These are phyloP conservation scores for Agrotis segetum DNA, from an alignment of 2,888 invertebrate species.

Conservation along the genomic window DNA sequence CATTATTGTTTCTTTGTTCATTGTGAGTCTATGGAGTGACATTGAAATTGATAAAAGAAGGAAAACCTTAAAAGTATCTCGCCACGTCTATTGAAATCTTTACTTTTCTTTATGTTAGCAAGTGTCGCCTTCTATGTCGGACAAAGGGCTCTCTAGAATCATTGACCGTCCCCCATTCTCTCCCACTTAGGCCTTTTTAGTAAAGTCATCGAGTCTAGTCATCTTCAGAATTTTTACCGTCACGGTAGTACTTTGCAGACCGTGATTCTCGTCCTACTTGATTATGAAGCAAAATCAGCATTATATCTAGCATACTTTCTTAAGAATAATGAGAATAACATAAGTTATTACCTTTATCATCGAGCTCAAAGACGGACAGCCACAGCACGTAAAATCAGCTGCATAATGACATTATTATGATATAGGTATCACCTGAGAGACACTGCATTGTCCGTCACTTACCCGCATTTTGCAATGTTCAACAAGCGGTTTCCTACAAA, in stretches of 20 bases:
- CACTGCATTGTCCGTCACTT: slow-evolving; percentile 6
- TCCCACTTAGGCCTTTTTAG: slow-evolving; percentile 28
- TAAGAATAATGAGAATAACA: neutral
- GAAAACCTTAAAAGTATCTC: slow-evolving; percentile 22
- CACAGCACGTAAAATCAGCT: neutral
- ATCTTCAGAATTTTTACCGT: slow-evolving; percentile 20
- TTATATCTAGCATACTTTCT: neutral
- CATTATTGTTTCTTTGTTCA: slow-evolving; percentile 28
- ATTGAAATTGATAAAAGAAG: slow-evolving; percentile 24
- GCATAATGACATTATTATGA: neutral
- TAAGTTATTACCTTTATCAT: no score
- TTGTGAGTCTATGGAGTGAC: slow-evolving; percentile 6
- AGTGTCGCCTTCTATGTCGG: slow-evolving; percentile 19
- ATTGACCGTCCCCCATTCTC: slow-evolving; percentile 35
- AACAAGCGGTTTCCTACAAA: slow-evolving; percentile 11
- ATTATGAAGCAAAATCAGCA: neutral
- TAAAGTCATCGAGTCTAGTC: slow-evolving; percentile 16
- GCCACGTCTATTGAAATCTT: slow-evolving; percentile 26
- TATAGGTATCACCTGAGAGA: neutral
- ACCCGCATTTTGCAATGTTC: neutral
- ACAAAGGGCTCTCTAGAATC: slow-evolving; percentile 42
- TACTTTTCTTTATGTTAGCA: slow-evolving; percentile 36
- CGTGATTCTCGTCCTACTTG: neutral
- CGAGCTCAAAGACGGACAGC: no score
- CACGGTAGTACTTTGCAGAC: neutral